These are phyloP conservation scores for Lophius piscatorius DNA, from an alignment of 2,113 vertebrate species.

Conservation along the genomic window DNA sequence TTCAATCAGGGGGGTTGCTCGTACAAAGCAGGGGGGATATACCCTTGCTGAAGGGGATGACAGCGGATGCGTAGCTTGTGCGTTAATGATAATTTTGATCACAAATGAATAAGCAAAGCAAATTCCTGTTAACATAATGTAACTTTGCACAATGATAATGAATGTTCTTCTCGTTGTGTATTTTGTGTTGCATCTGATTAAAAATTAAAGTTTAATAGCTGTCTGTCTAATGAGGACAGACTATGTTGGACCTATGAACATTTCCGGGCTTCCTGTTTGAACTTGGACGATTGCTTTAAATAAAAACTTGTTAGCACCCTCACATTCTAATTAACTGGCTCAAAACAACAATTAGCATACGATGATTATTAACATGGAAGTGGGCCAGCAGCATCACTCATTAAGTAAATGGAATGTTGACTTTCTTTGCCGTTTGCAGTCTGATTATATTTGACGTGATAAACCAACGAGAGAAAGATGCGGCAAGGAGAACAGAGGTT, in stretches of 20 bases:
- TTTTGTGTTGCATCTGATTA: constrained; percentile 1
- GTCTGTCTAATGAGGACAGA: constrained; percentile 49
- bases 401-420: constrained; percentile 56
- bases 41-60: too few relatives aligned
- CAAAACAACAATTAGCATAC: constrained; percentile 74
- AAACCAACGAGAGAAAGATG: constrained; percentile 2
- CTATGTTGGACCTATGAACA: constrained; percentile 38
- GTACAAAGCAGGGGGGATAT: too few relatives aligned
- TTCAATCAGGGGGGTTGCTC: too few relatives aligned
- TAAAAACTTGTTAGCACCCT: constrained; percentile 57
- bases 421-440: constrained; percentile 54
- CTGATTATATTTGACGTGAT: constrained; percentile 44
- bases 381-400: constrained; percentile 63
- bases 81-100: too few relatives aligned
- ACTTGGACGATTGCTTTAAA: constrained; percentile 33
- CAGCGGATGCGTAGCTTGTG: too few relatives aligned
- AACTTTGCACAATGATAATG: background rate
- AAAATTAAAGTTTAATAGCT: constrained; percentile 26
- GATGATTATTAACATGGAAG: constrained; percentile 67
- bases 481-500: constrained; percentile 18
- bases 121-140: too few relatives aligned
- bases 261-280: constrained; percentile 21
- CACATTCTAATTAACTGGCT: constrained; percentile 66
- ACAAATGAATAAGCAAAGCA: too few relatives aligned
- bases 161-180: background rate